phyloP scores from a whole-genome alignment of 2,888 invertebrate species.

The Lasioglossum lativentre region DNA sequence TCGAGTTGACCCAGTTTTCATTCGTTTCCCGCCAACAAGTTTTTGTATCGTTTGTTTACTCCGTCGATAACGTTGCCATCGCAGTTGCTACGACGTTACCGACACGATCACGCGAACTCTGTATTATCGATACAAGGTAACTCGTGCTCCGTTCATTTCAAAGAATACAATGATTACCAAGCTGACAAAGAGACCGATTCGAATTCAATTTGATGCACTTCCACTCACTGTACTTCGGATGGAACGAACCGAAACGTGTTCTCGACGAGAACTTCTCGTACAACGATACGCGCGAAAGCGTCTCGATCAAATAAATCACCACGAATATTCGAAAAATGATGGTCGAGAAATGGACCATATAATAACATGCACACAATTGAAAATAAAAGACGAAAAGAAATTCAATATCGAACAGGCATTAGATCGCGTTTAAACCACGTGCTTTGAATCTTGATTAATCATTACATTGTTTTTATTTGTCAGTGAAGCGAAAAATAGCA shows the following conservation, averaged over 20 bases:
- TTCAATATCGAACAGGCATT: neutral
- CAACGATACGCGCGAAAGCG: neutral
- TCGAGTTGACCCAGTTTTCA: constrained; percentile 45
- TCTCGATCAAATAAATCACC: neutral
- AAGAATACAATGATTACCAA: neutral
- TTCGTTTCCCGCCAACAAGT: neutral
- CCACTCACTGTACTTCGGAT: neutral
- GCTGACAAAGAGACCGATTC: neutral
- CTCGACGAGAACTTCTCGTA: too few species aligned
- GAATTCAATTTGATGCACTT: neutral
- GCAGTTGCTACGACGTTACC: neutral
- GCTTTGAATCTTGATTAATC: constrained; percentile 49
- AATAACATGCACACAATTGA: neutral
- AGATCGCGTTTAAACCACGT: neutral
- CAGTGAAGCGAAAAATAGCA: constrained; percentile 84
- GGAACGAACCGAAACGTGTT: neutral
- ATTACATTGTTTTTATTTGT: constrained; percentile 80
- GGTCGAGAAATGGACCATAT: neutral
- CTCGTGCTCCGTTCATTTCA: neutral
- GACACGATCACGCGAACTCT: neutral
- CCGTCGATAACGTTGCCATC: constrained; percentile 22
- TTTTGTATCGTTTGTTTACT: neutral
- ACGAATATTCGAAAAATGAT: neutral
- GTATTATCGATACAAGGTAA: neutral
- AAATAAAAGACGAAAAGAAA: neutral